Evolutionary conservation across 2,797 vertebrate species (phyloP).

Genomic region (Heterohyrax brucei): DNA sequence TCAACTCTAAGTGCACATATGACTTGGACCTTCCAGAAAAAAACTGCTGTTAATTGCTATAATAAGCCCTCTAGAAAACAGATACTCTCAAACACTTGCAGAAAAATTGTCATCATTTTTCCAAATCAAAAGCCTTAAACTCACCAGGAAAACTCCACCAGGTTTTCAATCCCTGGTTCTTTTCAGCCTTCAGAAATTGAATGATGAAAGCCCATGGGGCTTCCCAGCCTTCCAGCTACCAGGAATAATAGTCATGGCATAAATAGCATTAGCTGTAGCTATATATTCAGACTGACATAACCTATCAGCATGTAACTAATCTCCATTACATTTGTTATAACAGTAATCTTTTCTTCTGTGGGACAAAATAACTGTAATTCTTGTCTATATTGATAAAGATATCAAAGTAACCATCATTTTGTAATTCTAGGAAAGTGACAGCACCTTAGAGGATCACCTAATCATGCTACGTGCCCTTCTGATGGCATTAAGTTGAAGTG

Average conservation of each 20-base stretch:
- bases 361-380: constrained; percentile 76
- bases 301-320: constrained; percentile 63
- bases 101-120: constrained; percentile 67
- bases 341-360: constrained; percentile 68
- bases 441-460: constrained; percentile 34
- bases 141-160: constrained; percentile 16
- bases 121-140: constrained; percentile 67
- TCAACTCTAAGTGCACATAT: constrained; percentile 10
- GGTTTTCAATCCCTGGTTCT: constrained; percentile 29
- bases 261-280: not conserved
- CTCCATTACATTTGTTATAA: constrained; percentile 62
- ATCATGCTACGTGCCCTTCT: not conserved
- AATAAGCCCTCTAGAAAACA: constrained; percentile 55
- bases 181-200: constrained; percentile 38
- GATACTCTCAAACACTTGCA: constrained; percentile 43
- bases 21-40: constrained; percentile 13
- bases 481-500: not conserved
- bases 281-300: not conserved
- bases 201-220: constrained; percentile 41
- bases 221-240: not conserved
- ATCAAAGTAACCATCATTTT: constrained; percentile 72
- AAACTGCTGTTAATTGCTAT: not conserved
- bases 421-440: not conserved
- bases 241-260: constrained; percentile 16
- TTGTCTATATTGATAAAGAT: constrained; percentile 56